Evolutionary conservation across 1,140 invertebrate genomes (phyloP).

Genomic region (Diuraphis noxia): DNA sequence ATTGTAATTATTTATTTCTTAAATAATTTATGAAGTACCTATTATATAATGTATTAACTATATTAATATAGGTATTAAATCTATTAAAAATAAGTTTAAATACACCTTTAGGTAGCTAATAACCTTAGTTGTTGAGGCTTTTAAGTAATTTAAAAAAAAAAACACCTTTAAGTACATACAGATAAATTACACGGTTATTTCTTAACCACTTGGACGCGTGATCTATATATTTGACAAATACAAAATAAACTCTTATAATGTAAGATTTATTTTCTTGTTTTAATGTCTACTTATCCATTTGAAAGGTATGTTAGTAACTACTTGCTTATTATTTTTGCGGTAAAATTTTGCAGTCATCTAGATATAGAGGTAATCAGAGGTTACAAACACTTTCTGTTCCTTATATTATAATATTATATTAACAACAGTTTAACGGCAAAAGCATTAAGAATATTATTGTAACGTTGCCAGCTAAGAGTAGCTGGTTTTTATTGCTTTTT

Average conservation of each 20-base stretch:
- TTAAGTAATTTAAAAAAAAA: too few species aligned
- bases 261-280: background rate
- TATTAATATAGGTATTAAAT: background rate
- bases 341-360: background rate
- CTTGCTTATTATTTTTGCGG: background rate
- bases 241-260: background rate
- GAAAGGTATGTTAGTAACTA: background rate
- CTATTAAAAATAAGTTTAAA: background rate
- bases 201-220: background rate
- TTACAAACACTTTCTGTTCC: background rate
- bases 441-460: constrained; percentile 52
- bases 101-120: too few species aligned
- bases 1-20: too few species aligned
- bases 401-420: constrained; percentile 14
- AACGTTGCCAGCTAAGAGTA: constrained; percentile 49
- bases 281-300: background rate
- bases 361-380: background rate
- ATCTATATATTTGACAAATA: background rate
- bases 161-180: background rate
- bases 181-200: background rate
- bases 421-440: constrained; percentile 7
- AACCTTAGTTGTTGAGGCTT: too few species aligned
- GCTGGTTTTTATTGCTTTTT: constrained; percentile 51
- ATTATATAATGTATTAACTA: background rate
- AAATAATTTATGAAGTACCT: too few species aligned